Conservation (phyloP, 2,888 invertebrate species). For the Pherbina coryleti region DNA sequence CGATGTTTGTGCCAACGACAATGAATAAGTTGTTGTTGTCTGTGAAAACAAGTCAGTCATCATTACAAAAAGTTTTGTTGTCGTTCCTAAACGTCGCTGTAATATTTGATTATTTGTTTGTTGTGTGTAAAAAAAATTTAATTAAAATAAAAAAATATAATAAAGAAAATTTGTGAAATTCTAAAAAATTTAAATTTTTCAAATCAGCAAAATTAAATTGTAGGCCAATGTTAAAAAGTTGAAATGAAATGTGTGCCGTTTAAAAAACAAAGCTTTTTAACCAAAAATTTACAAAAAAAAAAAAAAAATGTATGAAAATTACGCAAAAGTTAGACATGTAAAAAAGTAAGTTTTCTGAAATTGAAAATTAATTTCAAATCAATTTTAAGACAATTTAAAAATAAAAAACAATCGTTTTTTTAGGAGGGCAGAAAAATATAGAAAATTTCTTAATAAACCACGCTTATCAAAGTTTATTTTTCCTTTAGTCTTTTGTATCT, state of each 20-base stretch:
- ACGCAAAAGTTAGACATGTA: neutral
- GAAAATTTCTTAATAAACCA: too few relatives aligned
- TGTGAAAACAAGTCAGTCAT: conserved; percentile 32
- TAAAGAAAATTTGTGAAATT: neutral
- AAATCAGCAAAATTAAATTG: too few relatives aligned
- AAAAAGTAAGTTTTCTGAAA: neutral
- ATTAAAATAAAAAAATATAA: neutral
- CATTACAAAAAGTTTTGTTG: conserved; percentile 37
- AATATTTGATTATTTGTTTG: neutral
- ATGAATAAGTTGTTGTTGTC: conserved; percentile 24
- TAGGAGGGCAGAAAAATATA: too few relatives aligned
- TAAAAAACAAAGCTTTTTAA: neutral
- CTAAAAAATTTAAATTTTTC: neutral
- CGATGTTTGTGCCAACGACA: conserved; percentile 7
- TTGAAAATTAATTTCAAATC: neutral
- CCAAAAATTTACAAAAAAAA: neutral
- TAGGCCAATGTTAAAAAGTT: too few relatives aligned
- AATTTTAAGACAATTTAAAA: neutral
- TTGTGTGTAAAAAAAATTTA: conserved; percentile 9
- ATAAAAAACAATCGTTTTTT: too few relatives aligned
- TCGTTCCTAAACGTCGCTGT: conserved; percentile 12
- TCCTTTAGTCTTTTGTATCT: too few relatives aligned
- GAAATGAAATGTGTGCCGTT: too few relatives aligned
- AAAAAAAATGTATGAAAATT: neutral
- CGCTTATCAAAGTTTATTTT: too few relatives aligned